Conservation (phyloP, 2,888 invertebrate species). For the Melanophora roralis region DNA sequence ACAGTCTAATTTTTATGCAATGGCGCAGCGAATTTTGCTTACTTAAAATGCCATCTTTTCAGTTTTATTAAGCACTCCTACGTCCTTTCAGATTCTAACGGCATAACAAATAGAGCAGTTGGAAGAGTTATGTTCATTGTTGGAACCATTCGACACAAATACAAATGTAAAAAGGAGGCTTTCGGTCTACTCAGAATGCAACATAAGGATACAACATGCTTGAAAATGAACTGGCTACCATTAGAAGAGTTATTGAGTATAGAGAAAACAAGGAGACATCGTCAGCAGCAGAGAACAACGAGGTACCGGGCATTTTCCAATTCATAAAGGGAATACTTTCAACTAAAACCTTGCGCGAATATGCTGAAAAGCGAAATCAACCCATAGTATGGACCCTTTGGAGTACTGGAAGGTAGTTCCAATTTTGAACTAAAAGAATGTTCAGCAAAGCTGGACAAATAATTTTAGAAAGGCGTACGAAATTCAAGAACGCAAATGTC, state of each 20-base stretch:
- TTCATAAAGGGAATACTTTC: neutral
- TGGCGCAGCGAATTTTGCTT: slow-evolving; percentile 17
- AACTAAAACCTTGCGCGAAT: neutral
- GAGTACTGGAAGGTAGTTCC: neutral
- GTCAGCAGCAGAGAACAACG: neutral
- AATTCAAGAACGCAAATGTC: slow-evolving; percentile 15
- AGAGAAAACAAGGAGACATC: neutral
- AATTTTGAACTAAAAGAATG: slow-evolving; percentile 36
- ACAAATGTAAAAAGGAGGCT: slow-evolving; percentile 10
- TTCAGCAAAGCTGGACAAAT: slow-evolving; percentile 26
- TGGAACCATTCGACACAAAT: slow-evolving; percentile 8
- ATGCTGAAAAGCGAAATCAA: neutral
- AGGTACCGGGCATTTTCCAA: no score
- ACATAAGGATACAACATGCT: neutral
- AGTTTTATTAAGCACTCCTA: slow-evolving; percentile 5
- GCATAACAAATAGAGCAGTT: slow-evolving; percentile 33
- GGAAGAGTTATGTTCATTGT: neutral
- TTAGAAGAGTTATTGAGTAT: neutral
- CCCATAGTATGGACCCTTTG: neutral
- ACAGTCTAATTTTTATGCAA: slow-evolving; percentile 21
- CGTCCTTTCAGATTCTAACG: slow-evolving; percentile 23
- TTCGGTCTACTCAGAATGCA: neutral
- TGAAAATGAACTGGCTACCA: neutral
- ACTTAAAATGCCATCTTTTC: slow-evolving; percentile 2
- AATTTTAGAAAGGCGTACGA: slow-evolving; percentile 14